These are phyloP conservation scores for Cataglyphis livida DNA, from an alignment of 2,888 invertebrate species.

Conservation along the genomic window DNA sequence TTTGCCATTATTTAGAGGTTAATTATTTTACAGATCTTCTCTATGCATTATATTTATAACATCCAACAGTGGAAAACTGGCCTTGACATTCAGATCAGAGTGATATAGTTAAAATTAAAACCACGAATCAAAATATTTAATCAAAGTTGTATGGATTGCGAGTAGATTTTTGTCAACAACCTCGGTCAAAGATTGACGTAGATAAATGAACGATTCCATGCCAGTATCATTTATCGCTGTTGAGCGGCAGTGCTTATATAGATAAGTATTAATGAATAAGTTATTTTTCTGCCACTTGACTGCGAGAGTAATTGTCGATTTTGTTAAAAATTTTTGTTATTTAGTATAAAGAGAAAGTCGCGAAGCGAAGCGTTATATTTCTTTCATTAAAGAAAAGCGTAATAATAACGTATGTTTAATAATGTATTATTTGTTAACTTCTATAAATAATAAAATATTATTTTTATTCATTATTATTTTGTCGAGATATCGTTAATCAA, in stretches of 20 bases:
- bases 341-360: not conserved
- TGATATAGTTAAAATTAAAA: not conserved
- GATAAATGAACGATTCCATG: not conserved
- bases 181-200: not conserved
- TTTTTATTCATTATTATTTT: not conserved
- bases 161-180: not conserved
- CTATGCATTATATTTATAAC: too few relatives aligned
- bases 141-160: slow-evolving; percentile 8
- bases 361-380: not conserved
- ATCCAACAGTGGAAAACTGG: not conserved
- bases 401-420: not conserved
- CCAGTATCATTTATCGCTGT: not conserved
- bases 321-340: not conserved
- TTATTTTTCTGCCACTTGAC: not conserved
- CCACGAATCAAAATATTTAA: slow-evolving; percentile 11
- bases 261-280: not conserved
- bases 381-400: not conserved
- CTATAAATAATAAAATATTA: not conserved
- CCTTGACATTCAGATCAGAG: not conserved
- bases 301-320: not conserved
- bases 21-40: not conserved
- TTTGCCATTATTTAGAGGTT: not conserved
- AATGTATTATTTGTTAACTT: not conserved
- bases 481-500: not conserved
- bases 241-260: not conserved